Evolutionary conservation across 2,888 invertebrate species (phyloP).

Genomic region (Cremastinae sp.): DNA sequence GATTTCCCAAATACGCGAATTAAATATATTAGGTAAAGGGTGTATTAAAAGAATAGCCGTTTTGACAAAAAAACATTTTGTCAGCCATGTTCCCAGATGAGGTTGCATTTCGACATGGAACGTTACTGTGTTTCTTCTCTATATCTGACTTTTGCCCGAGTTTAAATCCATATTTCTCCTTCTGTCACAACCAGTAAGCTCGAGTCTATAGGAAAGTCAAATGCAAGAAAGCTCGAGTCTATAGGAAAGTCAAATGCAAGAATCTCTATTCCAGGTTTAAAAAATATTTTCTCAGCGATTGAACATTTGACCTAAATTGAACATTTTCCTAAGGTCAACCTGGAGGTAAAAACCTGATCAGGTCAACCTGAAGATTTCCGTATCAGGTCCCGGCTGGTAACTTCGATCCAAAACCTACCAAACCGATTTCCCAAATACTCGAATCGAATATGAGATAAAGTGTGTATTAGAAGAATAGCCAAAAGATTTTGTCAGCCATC

Average conservation of each 20-base stretch:
- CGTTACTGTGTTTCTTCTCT: constrained; percentile 48
- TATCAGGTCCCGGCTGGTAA: too few species aligned
- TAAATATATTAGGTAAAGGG: constrained; percentile 2
- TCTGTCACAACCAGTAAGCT: constrained; percentile 44
- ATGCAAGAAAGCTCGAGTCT: constrained; percentile 56
- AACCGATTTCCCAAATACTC: background rate
- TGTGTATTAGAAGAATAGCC: constrained; percentile 58
- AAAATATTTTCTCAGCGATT: too few species aligned
- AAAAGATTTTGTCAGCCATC: too few species aligned
- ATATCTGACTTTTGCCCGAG: background rate
- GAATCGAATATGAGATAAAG: constrained; percentile 18
- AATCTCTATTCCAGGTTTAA: too few species aligned
- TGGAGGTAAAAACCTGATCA: too few species aligned
- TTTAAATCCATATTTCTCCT: constrained; percentile 17
- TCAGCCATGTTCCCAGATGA: constrained; percentile 69
- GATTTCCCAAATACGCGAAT: background rate
- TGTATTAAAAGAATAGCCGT: constrained; percentile 60
- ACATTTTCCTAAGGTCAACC: too few species aligned
- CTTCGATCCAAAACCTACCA: too few species aligned
- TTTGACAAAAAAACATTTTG: too few species aligned
- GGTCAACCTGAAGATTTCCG: too few species aligned
- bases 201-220: constrained; percentile 60
- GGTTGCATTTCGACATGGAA: constrained; percentile 67
- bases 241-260: constrained; percentile 61
- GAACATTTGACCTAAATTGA: too few species aligned